Evolutionary conservation across 2,113 vertebrate genomes (phyloP).

Genomic region (cat (Felis catus)): F.catus_Fca126_mat1.0 CM031414.1:128545001-128545500

Average conservation of each 20-base stretch:
- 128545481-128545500: neutral
- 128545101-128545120: accelerated
- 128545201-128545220: neutral
- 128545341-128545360: neutral
- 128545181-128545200: neutral
- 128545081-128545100: neutral
- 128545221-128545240: neutral
- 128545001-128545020: neutral
- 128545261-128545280: neutral
- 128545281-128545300: neutral
- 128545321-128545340: neutral
- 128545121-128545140: neutral
- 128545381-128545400: neutral
- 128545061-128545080: neutral
- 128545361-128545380: neutral
- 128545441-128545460: neutral
- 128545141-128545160: neutral
- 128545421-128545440: neutral
- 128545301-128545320: neutral
- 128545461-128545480: neutral
- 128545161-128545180: neutral
- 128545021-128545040: neutral
- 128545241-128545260: neutral
- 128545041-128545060: neutral
- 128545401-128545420: neutral